A percentile compares a stretch with the other conserved stretches of the same genome.
These are phyloP conservation scores for Azorinus chamasolen DNA, from an alignment of 2,888 invertebrate genomes.

Conservation along the genomic window DNA sequence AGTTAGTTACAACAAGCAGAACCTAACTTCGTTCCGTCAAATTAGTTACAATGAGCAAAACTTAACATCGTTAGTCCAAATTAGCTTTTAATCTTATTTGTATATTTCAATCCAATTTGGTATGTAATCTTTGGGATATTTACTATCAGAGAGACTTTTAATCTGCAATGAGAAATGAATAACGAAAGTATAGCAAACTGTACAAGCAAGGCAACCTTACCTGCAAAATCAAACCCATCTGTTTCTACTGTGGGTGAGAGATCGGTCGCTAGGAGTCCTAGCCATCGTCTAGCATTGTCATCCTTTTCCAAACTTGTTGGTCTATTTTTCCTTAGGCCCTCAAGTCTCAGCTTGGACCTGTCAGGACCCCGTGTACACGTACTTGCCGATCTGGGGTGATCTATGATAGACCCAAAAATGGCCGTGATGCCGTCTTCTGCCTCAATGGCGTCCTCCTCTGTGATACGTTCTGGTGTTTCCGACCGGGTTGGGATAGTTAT, in stretches of 20 bases:
- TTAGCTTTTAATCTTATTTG: too few relatives aligned
- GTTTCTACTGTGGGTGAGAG: conserved; percentile 41
- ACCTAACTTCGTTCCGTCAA: too few relatives aligned
- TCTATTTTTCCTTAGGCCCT: conserved; percentile 38
- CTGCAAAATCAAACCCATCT: conserved; percentile 39
- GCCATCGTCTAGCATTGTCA: not conserved
- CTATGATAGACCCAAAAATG: conserved; percentile 55
- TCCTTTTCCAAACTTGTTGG: conserved; percentile 37
- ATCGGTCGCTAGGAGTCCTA: not conserved
- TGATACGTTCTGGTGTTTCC: not conserved
- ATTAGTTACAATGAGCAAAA: too few relatives aligned
- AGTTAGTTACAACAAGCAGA: too few relatives aligned
- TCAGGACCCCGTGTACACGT: conserved; percentile 17
- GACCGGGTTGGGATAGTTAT: too few relatives aligned
- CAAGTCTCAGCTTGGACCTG: conserved; percentile 41
- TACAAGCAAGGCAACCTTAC: conserved; percentile 1
- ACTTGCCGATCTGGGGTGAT: conserved; percentile 17
- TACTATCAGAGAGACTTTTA: too few relatives aligned
- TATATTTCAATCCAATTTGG: too few relatives aligned
- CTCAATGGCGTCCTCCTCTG: conserved; percentile 17
- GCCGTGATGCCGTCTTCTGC: conserved; percentile 46
- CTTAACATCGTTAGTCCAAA: too few relatives aligned
- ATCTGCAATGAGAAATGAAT: too few relatives aligned
- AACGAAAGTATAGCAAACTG: too few relatives aligned
- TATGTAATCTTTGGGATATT: too few relatives aligned